Base-by-base conservation (phyloP, 2,888 invertebrate species). In the Coenonympha glycerion region DNA sequence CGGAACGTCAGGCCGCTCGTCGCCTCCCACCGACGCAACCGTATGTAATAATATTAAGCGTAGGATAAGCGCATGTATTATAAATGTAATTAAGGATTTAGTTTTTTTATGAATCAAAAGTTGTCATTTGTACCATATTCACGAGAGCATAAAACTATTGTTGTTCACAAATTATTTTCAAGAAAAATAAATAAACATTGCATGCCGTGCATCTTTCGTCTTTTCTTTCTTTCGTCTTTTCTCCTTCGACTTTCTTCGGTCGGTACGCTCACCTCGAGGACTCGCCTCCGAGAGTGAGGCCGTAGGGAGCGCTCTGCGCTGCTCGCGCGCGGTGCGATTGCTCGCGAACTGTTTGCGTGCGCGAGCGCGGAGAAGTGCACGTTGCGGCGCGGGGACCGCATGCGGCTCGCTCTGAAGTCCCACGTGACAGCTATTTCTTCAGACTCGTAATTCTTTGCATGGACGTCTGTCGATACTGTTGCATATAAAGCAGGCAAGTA, bases 111-210 rank as follows among this genome's bases (percentile, higher is more conserved):
- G 74, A 71, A 66, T 69, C 61, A 62, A 72, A 76, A 74, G 81
- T 85, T 79, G 84, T 84, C 84, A 80, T 84, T 84, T 85, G 86
- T 86, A 85, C 79, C 78, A 79, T 80, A 76, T 68, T 73, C 73
- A 71, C 66, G 64, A 78, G 73, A 79, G 69, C 77, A 71, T 76
- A 75, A 68, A 44, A 76, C 69, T 76, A 80, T 78, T 81, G 85
- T 87, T 84, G 78, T 82, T 82, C 77, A 85, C 72, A 81, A 77
- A 83, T 79, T 84, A 84, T 85, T 87, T 87, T 84, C 69, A 76
- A 76, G 65, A 63, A 80, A 79, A 86, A 84, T 83, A 79, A 86
- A 84, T 83, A 84, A 85, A 84, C 61, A 70, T 77, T 81, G 86
- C 86, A 86, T 85, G 86, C 75, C 61, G 64, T 84, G 86, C 86